These are phyloP conservation scores for Diploptera punctata DNA, from an alignment of 2,888 invertebrate species.

Conservation along the genomic window DNA sequence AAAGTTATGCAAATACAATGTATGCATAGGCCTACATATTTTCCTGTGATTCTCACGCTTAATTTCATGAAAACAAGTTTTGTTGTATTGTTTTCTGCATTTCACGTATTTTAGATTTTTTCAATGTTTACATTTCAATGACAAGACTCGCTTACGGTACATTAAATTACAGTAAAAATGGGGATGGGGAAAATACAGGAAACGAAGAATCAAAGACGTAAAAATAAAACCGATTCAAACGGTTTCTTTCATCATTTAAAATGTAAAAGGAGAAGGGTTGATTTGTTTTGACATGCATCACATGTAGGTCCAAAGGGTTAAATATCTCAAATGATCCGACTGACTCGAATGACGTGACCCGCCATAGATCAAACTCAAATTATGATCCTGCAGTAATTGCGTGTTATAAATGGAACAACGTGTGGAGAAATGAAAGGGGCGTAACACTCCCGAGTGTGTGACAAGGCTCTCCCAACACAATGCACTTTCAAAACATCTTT, in stretches of 20 bases:
- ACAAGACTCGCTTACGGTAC: no score
- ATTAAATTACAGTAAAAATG: no score
- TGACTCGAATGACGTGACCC: slow-evolving; percentile 10
- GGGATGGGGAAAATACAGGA: no score
- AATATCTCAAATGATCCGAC: no score
- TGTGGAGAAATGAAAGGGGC: not conserved
- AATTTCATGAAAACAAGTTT: no score
- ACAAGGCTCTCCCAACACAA: not conserved
- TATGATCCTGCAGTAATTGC: not conserved
- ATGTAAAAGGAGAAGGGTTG: not conserved
- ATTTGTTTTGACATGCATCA: slow-evolving; percentile 5
- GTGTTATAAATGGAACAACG: slow-evolving; percentile 2
- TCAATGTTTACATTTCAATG: no score
- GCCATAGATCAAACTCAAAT: not conserved
- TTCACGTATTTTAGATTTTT: no score
- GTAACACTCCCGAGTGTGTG: not conserved
- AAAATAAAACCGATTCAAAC: not conserved
- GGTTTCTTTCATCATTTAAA: not conserved
- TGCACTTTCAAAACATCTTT: not conserved
- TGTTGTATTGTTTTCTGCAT: no score
- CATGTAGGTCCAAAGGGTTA: not conserved
- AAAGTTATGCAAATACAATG: no score
- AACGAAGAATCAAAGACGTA: no score
- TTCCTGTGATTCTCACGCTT: no score
- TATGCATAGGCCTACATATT: no score